Conservation (phyloP, 92 coral and sea anemone species). For the Bergia puertoricense region DNA sequence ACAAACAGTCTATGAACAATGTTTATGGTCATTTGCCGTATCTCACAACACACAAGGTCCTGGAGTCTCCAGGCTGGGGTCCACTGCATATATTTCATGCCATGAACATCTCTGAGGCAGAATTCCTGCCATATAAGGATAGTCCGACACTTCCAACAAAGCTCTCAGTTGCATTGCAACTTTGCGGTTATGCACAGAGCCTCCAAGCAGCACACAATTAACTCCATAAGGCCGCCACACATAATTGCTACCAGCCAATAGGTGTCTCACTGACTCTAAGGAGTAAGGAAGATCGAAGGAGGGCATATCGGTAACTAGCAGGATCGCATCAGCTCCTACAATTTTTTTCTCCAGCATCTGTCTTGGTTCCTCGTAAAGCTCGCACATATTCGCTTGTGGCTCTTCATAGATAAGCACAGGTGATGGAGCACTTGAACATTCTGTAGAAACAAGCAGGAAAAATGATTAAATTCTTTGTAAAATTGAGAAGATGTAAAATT, state of each 20-base stretch:
- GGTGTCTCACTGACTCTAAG: constrained; percentile 74
- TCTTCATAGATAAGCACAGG: constrained; percentile 82
- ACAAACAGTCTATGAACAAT: constrained; percentile 55
- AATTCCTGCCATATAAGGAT: constrained; percentile 95
- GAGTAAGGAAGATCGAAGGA: constrained; percentile 85
- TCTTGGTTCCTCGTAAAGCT: constrained; percentile 81
- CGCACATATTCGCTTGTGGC: constrained; percentile 68
- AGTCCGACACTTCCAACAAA: constrained; percentile 89
- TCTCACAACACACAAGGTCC: constrained; percentile 96
- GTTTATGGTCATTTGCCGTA: neutral
- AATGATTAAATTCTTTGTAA: neutral
- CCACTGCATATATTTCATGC: constrained; percentile 97
- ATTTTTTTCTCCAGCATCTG: constrained; percentile 84
- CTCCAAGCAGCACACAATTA: constrained; percentile 94
- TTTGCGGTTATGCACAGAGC: constrained; percentile 94
- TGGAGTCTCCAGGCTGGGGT: constrained; percentile 97
- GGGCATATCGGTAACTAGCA: constrained; percentile 87
- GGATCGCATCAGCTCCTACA: constrained; percentile 88
- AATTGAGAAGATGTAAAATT: too few relatives aligned
- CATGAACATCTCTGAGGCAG: constrained; percentile 96
- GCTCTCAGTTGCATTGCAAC: constrained; percentile 94
- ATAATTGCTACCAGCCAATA: constrained; percentile 75
- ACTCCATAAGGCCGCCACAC: constrained; percentile 97
- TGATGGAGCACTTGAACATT: constrained; percentile 59
- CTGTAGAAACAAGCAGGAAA: constrained; percentile 18